A percentile compares a stretch with the other conserved stretches of the same genome.
Evolutionary conservation across 2,113 vertebrate genomes (phyloP).

Genomic region (Menura novaehollandiae): DNA sequence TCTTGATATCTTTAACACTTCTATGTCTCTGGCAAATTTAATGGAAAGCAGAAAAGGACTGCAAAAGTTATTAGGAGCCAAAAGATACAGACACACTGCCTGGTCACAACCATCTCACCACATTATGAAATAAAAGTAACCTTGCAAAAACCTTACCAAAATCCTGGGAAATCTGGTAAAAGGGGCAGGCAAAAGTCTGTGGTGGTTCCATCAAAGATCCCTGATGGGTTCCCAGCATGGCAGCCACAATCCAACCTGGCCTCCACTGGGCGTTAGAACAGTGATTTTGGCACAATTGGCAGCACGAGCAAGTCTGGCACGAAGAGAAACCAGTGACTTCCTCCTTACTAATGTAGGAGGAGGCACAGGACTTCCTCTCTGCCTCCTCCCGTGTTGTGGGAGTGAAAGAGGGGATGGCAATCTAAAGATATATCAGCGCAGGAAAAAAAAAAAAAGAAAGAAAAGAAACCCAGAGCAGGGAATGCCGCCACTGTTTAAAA

Average conservation of each 20-base stretch:
- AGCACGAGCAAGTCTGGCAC: background rate
- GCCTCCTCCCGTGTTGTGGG: background rate
- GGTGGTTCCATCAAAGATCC: background rate
- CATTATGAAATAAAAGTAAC: background rate
- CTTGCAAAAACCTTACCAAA: constrained; percentile 21
- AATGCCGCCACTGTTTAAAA: background rate
- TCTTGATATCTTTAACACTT: background rate
- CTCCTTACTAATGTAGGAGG: background rate
- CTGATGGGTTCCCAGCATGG: background rate
- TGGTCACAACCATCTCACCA: background rate
- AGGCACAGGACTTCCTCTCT: constrained; percentile 60
- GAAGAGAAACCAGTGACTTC: background rate
- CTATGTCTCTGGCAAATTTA: background rate
- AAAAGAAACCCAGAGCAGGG: background rate
- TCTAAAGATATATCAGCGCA: background rate
- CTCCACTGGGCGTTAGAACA: accelerated
- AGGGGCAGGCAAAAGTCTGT: background rate
- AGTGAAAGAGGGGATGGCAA: background rate
- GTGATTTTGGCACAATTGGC: background rate
- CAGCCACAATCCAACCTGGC: background rate
- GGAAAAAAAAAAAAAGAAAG: background rate
- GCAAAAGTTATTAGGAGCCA: background rate
- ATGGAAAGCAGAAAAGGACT: background rate
- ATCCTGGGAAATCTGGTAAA: background rate
- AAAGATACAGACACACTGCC: background rate